These are phyloP conservation scores for Fukomys damarensis DNA, from an alignment of 2,113 vertebrate species.

Conservation along the genomic window DNA sequence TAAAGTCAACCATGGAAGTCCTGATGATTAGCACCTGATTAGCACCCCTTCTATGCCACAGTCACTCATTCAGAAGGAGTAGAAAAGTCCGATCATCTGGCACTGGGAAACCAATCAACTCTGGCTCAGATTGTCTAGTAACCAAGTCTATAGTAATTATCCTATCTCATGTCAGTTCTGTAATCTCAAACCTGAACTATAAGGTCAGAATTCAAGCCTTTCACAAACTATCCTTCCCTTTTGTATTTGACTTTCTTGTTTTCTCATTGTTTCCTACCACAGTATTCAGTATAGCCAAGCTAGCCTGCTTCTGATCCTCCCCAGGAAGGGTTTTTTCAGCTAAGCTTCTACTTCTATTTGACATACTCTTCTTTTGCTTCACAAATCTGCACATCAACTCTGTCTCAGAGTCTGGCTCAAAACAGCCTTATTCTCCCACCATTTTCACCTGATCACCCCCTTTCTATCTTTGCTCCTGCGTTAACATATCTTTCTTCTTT, in stretches of 20 bases:
- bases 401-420: background rate
- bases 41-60: background rate
- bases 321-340: background rate
- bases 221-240: background rate
- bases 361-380: background rate
- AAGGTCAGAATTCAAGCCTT: background rate
- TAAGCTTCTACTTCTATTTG: background rate
- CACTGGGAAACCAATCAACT: background rate
- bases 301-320: background rate
- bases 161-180: background rate
- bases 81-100: background rate
- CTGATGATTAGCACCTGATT: accelerated
- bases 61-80: background rate
- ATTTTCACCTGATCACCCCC: background rate
- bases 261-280: background rate
- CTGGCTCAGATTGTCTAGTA: background rate
- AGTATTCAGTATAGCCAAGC: background rate
- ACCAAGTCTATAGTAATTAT: background rate
- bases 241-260: background rate
- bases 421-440: background rate
- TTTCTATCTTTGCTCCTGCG: background rate
- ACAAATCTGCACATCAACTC: background rate
- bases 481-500: background rate
- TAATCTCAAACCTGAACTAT: background rate
- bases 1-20: background rate